phyloP scores from a whole-genome alignment of 1,140 invertebrate genomes.

The Drosophila tani region DNA sequence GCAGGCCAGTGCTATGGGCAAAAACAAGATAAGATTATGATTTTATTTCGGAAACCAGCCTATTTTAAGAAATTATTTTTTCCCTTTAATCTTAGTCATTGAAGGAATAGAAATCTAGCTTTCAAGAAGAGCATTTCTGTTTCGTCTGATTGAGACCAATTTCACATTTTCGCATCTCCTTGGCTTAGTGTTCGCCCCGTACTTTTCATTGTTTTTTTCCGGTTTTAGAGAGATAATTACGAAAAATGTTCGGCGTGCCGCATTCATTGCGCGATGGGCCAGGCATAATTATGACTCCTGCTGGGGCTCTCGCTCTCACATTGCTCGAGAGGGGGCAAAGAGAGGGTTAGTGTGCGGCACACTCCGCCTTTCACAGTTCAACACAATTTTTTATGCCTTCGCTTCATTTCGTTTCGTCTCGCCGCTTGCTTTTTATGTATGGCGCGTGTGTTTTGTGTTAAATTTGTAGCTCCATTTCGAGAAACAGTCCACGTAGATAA shows the following conservation, averaged over 20 bases:
- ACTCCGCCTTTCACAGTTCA: conserved; percentile 30
- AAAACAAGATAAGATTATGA: neutral
- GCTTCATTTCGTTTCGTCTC: conserved; percentile 21
- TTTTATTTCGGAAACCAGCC: neutral
- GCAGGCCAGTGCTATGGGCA: too few relatives aligned
- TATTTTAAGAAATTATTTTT: too few relatives aligned
- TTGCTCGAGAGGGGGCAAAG: neutral
- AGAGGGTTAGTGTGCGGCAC: conserved; percentile 32
- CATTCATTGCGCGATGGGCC: conserved; percentile 60
- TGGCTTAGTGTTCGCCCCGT: conserved; percentile 42
- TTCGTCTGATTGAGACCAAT: neutral
- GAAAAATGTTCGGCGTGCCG: conserved; percentile 78
- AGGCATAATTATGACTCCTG: conserved; percentile 69
- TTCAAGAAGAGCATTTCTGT: conserved; percentile 2
- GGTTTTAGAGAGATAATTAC: conserved; percentile 78
- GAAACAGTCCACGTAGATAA: conserved; percentile 66
- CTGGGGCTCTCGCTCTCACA: conserved; percentile 4
- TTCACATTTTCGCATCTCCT: neutral
- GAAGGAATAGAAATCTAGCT: neutral
- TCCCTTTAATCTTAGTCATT: neutral
- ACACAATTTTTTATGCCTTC: conserved; percentile 48
- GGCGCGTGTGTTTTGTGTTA: conserved; percentile 73
- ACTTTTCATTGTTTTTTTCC: conserved; percentile 44
- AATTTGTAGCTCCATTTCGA: conserved; percentile 71
- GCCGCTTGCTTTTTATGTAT: conserved; percentile 74